Evolutionary conservation across 2,888 invertebrate genomes (phyloP).

Genomic region (Polia nebulosa): DNA sequence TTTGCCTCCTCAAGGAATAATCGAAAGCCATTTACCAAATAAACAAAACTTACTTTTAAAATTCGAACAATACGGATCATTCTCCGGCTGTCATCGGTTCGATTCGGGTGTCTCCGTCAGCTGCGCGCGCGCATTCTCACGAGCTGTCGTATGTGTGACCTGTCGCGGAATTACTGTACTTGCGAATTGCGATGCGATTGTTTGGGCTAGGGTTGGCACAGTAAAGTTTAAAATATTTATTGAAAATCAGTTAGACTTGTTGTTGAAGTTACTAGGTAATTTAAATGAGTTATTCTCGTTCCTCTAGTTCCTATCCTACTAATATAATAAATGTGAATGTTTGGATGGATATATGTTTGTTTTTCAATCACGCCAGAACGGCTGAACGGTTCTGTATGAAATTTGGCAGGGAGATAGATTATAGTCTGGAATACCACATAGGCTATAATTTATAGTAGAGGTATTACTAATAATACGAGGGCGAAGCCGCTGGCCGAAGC

Average conservation of each 20-base stretch:
- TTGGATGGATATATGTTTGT: no score
- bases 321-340: no score
- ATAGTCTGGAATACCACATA: no score
- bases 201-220: slow-evolving; percentile 53
- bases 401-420: no score
- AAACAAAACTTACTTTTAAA: slow-evolving; percentile 58
- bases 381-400: no score
- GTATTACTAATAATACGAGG: no score
- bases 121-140: slow-evolving; percentile 66
- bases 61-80: slow-evolving; percentile 59
- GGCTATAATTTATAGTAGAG: no score
- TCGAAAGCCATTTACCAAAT: slow-evolving; percentile 62
- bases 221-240: neutral
- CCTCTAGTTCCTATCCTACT: no score
- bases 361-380: no score
- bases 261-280: neutral
- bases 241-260: no score
- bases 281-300: neutral
- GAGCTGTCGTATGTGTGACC: slow-evolving; percentile 65
- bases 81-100: slow-evolving; percentile 63
- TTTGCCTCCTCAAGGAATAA: slow-evolving; percentile 50
- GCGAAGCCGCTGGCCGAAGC: no score
- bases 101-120: slow-evolving; percentile 64
- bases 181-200: slow-evolving; percentile 57
- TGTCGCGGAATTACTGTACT: slow-evolving; percentile 62